A percentile compares a stretch with the other conserved stretches of the same genome.
Evolutionary conservation across 2,797 vertebrate genomes (phyloP).

Genomic region (Eospalax fontanierii): DNA sequence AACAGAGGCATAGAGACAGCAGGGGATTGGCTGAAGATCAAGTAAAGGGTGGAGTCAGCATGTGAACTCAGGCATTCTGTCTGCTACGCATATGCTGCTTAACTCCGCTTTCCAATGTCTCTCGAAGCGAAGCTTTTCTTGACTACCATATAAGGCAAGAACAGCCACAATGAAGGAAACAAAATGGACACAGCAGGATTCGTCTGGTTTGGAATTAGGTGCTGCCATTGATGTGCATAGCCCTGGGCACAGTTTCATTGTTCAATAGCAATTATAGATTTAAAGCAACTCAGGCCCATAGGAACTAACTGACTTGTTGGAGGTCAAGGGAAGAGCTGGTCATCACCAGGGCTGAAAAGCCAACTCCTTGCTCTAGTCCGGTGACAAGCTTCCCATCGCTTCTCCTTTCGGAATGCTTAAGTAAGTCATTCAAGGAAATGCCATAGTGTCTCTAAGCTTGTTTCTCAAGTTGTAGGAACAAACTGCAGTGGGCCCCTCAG

Average conservation of each 20-base stretch:
- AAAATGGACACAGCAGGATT: no score
- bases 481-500: neutral
- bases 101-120: no score
- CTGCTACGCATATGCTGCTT: rapidly evolving
- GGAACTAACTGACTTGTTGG: neutral
- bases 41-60: neutral
- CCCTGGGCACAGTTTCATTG: neutral
- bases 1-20: neutral
- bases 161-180: neutral
- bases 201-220: neutral
- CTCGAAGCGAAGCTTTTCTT: neutral
- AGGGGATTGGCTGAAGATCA: neutral
- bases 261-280: neutral
- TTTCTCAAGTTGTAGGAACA: conserved; percentile 42
- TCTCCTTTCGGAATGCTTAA: neutral
- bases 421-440: conserved; percentile 42
- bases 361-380: neutral
- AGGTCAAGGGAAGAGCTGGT: neutral
- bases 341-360: neutral
- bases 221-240: rapidly evolving
- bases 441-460: neutral
- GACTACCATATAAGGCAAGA: rapidly evolving
- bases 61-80: neutral
- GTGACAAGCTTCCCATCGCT: rapidly evolving
- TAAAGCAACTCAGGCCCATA: neutral